Base-by-base conservation (phyloP, 1,140 invertebrate species). In the Propsilocerus akamusi region DNA sequence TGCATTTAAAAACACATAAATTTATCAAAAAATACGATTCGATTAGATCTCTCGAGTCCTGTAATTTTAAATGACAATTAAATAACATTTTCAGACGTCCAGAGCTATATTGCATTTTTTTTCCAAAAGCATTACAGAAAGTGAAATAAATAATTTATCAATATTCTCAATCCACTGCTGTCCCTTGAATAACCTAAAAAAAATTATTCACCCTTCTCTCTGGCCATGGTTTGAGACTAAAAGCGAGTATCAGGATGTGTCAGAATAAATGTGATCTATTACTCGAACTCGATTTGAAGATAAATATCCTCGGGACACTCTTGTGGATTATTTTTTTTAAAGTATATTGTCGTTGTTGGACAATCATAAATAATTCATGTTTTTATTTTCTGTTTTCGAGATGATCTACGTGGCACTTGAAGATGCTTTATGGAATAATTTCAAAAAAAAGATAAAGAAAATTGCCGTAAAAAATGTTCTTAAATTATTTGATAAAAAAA, bases 311-410 rank as follows among this genome's bases (percentile, higher is more conserved):
- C 22, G 5, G 17, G 34, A 5, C 12, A n/a, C 22, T 41, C 10
- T 41, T 41, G n/a, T 41, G 34, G 34, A 41, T 41, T 41, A 41
- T 20, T 41, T 41, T 41, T 41, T 41, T n/a, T n/a, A n/a, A 41
- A 41, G 34, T 41, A 41, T 20, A 20, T 41, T n/a, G n/a, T n/a
- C n/a, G n/a, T n/a, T n/a, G n/a, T 20, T 41, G 34, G 34, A 41
- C 34, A 41, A 20, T 5, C 34, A 41, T 41, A 41, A 41, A 41
- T 41, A 41, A 41, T 41, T 41, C 28, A 30, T 41, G n/a, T n/a
- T n/a, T n/a, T n/a, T n/a, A n/a, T n/a, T n/a, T n/a, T n/a, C n/a
- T n/a, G n/a, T n/a, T n/a, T n/a, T n/a, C n/a, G n/a, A n/a, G n/a
- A n/a, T n/a, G n/a, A n/a, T n/a, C n/a, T n/a, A n/a, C n/a, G n/a